These are phyloP conservation scores for Microplitis deprimator DNA, from an alignment of 2,888 invertebrate genomes.

Conservation along the genomic window DNA sequence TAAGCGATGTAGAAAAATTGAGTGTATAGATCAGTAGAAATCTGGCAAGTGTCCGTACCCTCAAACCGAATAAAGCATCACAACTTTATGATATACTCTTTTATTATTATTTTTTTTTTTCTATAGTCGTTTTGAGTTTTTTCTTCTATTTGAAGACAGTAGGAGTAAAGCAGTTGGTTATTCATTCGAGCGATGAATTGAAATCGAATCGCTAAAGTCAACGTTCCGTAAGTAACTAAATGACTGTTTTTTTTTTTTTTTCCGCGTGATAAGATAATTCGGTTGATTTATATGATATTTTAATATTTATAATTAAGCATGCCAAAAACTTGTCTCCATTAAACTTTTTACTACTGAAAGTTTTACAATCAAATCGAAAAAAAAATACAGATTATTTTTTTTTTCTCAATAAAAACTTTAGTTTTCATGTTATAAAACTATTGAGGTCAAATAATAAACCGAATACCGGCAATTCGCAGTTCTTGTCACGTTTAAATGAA, in stretches of 20 bases:
- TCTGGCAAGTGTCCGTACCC: conserved; percentile 19
- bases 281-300: background rate
- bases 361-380: background rate
- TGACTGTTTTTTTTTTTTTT: conserved; percentile 41
- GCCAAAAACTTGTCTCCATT: background rate
- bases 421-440: background rate
- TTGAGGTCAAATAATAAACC: conserved; percentile 5
- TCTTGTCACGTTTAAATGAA: conserved; percentile 17
- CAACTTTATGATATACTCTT: conserved; percentile 26
- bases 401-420: background rate
- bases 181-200: conserved; percentile 41
- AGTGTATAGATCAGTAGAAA: conserved; percentile 15
- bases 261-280: conserved; percentile 12
- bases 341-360: background rate
- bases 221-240: conserved; percentile 38
- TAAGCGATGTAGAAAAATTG: conserved; percentile 27
- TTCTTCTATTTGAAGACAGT: conserved; percentile 10
- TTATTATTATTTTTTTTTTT: background rate
- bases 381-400: background rate
- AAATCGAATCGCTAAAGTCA: conserved; percentile 40
- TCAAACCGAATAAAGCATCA: conserved; percentile 26
- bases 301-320: background rate
- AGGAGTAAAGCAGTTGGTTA: conserved; percentile 37
- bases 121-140: conserved; percentile 2
- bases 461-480: conserved; percentile 5